These are phyloP conservation scores for Hirundichthys speculiger DNA, from an alignment of 2,113 vertebrate species.

Conservation along the genomic window DNA sequence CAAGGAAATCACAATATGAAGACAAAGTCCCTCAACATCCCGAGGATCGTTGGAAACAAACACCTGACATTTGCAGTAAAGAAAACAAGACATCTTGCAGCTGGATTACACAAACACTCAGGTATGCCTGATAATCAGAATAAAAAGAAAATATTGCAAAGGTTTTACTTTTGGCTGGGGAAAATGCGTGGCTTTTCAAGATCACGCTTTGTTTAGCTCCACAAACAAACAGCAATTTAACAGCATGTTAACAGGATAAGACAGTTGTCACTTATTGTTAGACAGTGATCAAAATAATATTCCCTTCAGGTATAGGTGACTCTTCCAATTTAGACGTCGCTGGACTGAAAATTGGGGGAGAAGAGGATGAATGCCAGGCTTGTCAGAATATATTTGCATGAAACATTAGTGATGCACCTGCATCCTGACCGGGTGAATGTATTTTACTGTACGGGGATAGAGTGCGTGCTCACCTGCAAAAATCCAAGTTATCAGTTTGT, in stretches of 20 bases:
- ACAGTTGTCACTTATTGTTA: slow-evolving; percentile 63
- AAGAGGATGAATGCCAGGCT: slow-evolving; percentile 20
- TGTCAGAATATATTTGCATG: slow-evolving; percentile 52
- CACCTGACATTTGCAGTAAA: slow-evolving; percentile 39
- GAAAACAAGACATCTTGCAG: slow-evolving; percentile 27
- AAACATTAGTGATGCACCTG: slow-evolving; percentile 20
- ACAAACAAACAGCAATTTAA: slow-evolving; percentile 10
- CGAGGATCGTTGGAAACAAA: slow-evolving; percentile 28
- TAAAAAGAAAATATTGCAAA: not conserved
- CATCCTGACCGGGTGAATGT: not conserved
- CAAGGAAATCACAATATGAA: slow-evolving; percentile 33
- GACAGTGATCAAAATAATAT: slow-evolving; percentile 13
- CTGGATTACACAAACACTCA: slow-evolving; percentile 37
- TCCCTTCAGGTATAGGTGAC: slow-evolving; percentile 43
- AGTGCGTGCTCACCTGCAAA: slow-evolving; percentile 5
- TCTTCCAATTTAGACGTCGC: slow-evolving; percentile 42
- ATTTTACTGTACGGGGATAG: slow-evolving; percentile 1
- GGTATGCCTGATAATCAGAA: slow-evolving; percentile 55
- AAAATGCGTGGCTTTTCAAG: slow-evolving; percentile 23
- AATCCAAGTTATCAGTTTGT: not conserved
- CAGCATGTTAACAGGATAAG: slow-evolving; percentile 39
- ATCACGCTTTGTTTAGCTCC: not conserved
- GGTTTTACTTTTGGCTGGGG: not conserved
- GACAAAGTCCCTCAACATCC: slow-evolving; percentile 42
- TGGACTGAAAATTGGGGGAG: slow-evolving; percentile 2